phyloP scores from a whole-genome alignment of 2,888 invertebrate genomes.

The Antheraea yamamai region DNA sequence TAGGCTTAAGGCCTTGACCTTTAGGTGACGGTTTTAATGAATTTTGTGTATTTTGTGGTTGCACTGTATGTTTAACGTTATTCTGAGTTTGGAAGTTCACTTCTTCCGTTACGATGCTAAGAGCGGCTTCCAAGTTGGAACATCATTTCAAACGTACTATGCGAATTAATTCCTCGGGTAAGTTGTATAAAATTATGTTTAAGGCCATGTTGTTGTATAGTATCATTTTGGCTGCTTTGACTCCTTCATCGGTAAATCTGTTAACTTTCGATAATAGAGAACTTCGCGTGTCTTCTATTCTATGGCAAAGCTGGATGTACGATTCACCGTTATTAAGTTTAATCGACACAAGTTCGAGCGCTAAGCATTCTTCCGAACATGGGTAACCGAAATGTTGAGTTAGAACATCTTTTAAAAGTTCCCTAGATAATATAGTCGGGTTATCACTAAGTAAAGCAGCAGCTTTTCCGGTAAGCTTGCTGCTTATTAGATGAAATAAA shows the following conservation, averaged over 20 bases:
- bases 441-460: slow-evolving; percentile 1
- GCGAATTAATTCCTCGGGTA: too few species aligned
- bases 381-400: neutral
- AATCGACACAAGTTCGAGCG: neutral
- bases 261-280: neutral
- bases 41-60: neutral
- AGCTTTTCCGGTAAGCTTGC: neutral
- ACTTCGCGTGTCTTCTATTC: neutral
- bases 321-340: neutral
- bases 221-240: too few species aligned
- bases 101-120: neutral
- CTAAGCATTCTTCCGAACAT: neutral
- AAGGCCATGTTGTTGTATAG: neutral
- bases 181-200: neutral
- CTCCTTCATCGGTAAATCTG: neutral
- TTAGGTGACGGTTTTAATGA: neutral
- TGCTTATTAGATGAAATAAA: too few species aligned
- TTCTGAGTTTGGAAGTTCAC: neutral
- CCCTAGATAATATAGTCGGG: neutral
- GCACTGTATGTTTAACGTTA: neutral
- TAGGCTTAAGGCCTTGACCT: neutral
- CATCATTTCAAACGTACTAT: neutral
- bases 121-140: neutral
- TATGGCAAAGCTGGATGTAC: neutral
- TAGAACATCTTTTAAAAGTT: neutral